These are phyloP conservation scores for Agrotis clavis DNA, from an alignment of 2,888 invertebrate genomes.

Conservation along the genomic window DNA sequence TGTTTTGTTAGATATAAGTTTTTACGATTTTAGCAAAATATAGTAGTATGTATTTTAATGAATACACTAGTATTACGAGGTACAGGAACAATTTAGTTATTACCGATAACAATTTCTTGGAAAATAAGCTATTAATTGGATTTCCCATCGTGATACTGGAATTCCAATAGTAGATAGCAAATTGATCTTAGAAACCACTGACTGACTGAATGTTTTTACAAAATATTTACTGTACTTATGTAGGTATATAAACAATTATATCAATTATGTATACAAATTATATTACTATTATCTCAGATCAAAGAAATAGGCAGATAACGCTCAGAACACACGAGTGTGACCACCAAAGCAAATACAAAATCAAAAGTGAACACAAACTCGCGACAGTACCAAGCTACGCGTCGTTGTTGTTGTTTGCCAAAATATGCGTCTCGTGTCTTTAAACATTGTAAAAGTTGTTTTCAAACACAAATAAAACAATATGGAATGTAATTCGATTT, in stretches of 20 bases:
- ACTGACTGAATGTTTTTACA: slow-evolving; percentile 14
- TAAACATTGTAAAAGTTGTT: no score
- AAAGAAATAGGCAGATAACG: no score
- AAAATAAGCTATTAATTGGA: slow-evolving; percentile 11
- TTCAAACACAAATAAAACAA: no score
- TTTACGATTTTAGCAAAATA: background rate
- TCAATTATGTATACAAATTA: background rate
- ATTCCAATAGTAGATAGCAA: slow-evolving; percentile 8
- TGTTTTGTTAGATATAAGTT: background rate
- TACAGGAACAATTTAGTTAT: background rate
- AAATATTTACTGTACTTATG: background rate
- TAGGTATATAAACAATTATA: background rate
- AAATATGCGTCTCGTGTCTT: no score
- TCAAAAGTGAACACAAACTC: no score
- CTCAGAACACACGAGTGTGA: no score
- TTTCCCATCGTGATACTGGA: slow-evolving; percentile 6
- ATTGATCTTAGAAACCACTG: slow-evolving; percentile 13
- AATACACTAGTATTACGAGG: background rate
- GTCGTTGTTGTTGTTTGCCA: no score
- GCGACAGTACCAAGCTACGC: no score
- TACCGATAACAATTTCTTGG: background rate
- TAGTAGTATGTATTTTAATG: background rate
- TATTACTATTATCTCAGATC: no score
- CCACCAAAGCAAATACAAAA: no score
- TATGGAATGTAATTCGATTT: no score